Evolutionary conservation across 1,140 invertebrate genomes (phyloP), one percentile per base, ranked within the genome.

Genomic region (Anadara kagoshimensis): DNA sequence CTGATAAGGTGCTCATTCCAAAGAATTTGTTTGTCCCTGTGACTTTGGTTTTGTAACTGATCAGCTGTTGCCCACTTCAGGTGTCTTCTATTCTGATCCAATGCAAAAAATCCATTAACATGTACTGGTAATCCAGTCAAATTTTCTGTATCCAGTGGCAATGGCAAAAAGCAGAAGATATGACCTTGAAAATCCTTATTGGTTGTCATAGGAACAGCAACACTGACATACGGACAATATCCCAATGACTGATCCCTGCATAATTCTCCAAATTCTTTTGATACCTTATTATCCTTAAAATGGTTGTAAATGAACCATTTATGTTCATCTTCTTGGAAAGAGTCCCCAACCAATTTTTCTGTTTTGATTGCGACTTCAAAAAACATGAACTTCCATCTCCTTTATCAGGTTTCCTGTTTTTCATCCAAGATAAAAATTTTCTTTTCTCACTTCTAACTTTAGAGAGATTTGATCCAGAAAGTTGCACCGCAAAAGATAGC

Each of bases 1-100:
- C 56, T 44, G 11, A 86, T 62, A 44, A 87, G 51, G 51, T 66
- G 45, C 26, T 76, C 62, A 69, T 87, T 87, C 85, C 85, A 87
- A 24, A 69, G 66, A 14, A 82, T 58, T 2, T 66, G 12, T 51
- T 79, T 78, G 43, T 85, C 79, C 7, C 11, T 49, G 16, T 51
- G 45, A 18, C 36, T 47, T 64, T 63, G 44, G 7, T 36, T 36
- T 36, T 36, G 2, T 36, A 36, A 36, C 29, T 36, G 29, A 36
- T 36, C 29, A 36, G 47, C 22, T 20, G n/a, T 16, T 53, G 75
- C 68, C 73, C 77, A 83, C 47, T 83, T 84, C 22, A 85, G 43
- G 26, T 84, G 71, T 16, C 75, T 69, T 26, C 81, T 66, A 64
- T 85, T 81, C 59, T 79, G 77, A 43, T 75, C 75, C 29, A 84